Conservation (phyloP, 2,888 invertebrate species). For the Aelia acuminata region DNA sequence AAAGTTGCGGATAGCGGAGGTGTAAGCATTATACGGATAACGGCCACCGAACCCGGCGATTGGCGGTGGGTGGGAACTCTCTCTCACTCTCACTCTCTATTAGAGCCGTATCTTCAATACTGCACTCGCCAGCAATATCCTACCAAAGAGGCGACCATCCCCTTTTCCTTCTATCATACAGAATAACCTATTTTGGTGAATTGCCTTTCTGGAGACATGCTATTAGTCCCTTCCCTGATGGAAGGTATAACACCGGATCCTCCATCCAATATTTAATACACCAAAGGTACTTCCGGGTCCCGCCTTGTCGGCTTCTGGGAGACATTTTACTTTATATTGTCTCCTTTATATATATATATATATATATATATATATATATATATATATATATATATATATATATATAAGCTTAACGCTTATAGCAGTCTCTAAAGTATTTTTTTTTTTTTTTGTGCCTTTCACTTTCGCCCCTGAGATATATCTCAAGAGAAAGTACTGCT, state of each 20-base stretch:
- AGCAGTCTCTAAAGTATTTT: too few species aligned
- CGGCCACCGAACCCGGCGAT: neutral
- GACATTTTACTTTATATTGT: neutral
- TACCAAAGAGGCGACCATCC: neutral
- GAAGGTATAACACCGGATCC: constrained; percentile 8
- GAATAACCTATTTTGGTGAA: constrained; percentile 36
- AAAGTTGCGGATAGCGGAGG: neutral
- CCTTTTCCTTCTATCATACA: constrained; percentile 42
- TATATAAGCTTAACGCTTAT: too few species aligned
- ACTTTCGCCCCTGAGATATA: too few species aligned
- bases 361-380: too few species aligned
- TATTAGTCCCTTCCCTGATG: constrained; percentile 11
- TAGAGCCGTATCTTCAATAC: constrained; percentile 18
- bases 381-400: too few species aligned
- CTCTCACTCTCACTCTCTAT: too few species aligned
- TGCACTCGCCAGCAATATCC: constrained; percentile 27
- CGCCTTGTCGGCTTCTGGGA: neutral
- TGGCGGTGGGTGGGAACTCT: constrained; percentile 6
- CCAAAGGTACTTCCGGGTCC: neutral
- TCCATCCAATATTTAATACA: constrained; percentile 29
- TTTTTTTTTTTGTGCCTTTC: too few species aligned
- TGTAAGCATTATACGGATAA: constrained; percentile 16
- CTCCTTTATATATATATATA: neutral
- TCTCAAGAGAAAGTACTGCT: too few species aligned
- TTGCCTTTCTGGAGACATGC: constrained; percentile 35